Evolutionary conservation across 2,113 vertebrate genomes (phyloP).

Genomic region (Sigmodon hispidus): DNA sequence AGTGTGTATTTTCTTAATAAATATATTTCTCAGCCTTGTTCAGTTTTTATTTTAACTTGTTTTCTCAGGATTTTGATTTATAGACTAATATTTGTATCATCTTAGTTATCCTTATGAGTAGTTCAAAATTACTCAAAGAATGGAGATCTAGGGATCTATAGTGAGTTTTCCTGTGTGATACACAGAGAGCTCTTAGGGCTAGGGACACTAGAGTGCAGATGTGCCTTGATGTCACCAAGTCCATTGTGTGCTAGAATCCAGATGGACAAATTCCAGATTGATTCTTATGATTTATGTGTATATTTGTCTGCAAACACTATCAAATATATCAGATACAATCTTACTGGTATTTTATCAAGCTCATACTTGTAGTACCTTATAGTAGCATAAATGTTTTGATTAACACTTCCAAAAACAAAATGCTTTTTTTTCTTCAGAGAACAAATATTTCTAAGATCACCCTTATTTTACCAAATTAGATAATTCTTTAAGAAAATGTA

Average conservation of each 20-base stretch:
- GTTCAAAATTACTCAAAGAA: not conserved
- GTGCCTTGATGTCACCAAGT: not conserved
- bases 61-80: not conserved
- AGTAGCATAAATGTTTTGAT: not conserved
- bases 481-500: conserved; percentile 26
- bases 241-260: not conserved
- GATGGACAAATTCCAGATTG: not conserved
- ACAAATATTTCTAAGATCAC: not conserved
- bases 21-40: not conserved
- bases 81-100: conserved; percentile 7
- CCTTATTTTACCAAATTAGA: not conserved
- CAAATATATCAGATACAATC: not conserved
- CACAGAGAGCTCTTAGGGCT: not conserved
- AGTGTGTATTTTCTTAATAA: not conserved
- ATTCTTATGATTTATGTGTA: not conserved
- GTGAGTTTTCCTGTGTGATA: accelerated
- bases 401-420: not conserved
- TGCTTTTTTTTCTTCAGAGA: not conserved
- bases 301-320: not conserved
- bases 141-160: not conserved
- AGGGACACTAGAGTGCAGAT: too few relatives aligned
- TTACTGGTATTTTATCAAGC: not conserved
- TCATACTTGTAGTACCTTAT: not conserved
- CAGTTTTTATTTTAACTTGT: not conserved
- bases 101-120: not conserved